Conservation (phyloP, 2,888 invertebrate genomes). For the Lasioglossum zephyrum region DNA sequence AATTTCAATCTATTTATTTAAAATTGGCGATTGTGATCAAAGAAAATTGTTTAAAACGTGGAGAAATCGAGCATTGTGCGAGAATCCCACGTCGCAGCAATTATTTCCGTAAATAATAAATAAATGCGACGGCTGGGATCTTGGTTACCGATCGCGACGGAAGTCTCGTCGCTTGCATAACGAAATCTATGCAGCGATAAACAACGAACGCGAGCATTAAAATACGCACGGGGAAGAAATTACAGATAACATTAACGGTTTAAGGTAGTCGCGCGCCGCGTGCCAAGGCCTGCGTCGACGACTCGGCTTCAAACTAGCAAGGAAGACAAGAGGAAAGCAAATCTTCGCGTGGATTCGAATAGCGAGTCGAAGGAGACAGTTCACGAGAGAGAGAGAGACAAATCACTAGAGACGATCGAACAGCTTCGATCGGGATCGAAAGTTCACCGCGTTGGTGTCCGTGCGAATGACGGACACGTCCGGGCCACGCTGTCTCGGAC, state of each 20-base stretch:
- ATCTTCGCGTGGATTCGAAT: neutral
- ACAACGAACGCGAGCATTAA: neutral
- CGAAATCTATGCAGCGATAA: neutral
- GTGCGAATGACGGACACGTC: neutral
- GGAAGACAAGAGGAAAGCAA: neutral
- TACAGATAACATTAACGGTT: neutral
- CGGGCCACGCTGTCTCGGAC: neutral
- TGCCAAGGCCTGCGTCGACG: neutral
- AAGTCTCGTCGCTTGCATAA: neutral
- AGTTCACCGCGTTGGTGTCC: neutral
- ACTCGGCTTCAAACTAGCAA: neutral
- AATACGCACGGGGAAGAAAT: neutral
- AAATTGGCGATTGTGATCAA: too few species aligned
- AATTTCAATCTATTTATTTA: too few species aligned
- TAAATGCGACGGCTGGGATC: neutral
- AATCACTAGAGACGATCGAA: neutral
- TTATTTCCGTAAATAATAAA: neutral
- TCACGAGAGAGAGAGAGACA: too few species aligned
- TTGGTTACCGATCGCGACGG: neutral
- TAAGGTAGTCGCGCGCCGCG: neutral
- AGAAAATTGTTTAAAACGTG: neutral
- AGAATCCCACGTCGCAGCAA: neutral
- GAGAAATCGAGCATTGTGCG: neutral
- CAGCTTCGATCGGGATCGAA: neutral
- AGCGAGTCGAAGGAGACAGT: neutral